Percentiles rank a stretch among this genome's conserved stretches.
phyloP scores from a whole-genome alignment of 2,888 invertebrate species.

The Coelinius sp. region DNA sequence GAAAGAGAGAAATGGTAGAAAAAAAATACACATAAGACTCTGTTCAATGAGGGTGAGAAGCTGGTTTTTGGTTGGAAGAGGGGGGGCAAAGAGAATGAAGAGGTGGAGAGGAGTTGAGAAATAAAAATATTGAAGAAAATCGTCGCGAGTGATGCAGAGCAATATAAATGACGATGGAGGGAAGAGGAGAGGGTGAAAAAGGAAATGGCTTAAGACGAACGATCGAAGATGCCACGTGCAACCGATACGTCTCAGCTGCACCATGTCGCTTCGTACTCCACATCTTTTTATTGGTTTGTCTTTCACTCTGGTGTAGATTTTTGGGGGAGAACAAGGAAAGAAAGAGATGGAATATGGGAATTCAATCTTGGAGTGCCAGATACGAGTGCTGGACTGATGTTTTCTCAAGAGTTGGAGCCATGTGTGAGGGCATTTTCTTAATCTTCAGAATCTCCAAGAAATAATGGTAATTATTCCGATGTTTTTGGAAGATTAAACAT shows the following conservation, averaged over 20 bases:
- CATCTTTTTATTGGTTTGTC: slow-evolving; percentile 28
- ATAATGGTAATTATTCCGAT: neutral
- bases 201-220: slow-evolving; percentile 59
- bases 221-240: slow-evolving; percentile 64
- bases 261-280: slow-evolving; percentile 28
- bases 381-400: slow-evolving; percentile 20
- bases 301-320: slow-evolving; percentile 28
- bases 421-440: slow-evolving; percentile 2
- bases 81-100: slow-evolving; percentile 21
- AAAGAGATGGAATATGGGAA: slow-evolving; percentile 52
- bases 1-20: slow-evolving; percentile 38
- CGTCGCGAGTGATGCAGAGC: slow-evolving; percentile 43
- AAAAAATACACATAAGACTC: slow-evolving; percentile 29
- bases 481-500: slow-evolving; percentile 1
- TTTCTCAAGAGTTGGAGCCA: slow-evolving; percentile 15
- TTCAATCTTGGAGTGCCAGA: slow-evolving; percentile 46
- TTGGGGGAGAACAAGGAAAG: slow-evolving; percentile 8
- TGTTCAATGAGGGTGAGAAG: slow-evolving; percentile 25
- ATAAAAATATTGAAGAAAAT: slow-evolving; percentile 43
- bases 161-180: neutral
- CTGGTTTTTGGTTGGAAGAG: neutral
- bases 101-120: slow-evolving; percentile 39
- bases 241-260: slow-evolving; percentile 66
- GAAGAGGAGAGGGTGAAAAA: slow-evolving; percentile 30
- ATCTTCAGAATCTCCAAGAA: slow-evolving; percentile 10